Conservation (phyloP, 2,888 invertebrate genomes). For the Zootermopsis nevadensis region DNA sequence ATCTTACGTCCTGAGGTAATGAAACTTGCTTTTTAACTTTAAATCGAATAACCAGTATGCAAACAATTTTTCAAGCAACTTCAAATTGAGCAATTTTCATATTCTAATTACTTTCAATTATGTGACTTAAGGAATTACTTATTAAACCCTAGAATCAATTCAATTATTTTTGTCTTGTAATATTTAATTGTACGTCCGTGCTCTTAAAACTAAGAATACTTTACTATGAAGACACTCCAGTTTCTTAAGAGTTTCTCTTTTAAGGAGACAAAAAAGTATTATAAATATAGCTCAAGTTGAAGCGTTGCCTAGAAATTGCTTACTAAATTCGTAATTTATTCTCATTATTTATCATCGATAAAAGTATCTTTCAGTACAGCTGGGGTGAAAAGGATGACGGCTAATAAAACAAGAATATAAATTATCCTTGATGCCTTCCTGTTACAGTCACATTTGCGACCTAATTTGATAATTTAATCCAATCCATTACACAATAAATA, state of each 20-base stretch:
- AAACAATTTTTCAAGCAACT: constrained; percentile 17
- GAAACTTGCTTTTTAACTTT: neutral
- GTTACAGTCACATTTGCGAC: no score
- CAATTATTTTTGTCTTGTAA: neutral
- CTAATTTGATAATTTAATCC: no score
- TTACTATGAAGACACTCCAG: neutral
- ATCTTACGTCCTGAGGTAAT: neutral
- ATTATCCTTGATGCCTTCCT: no score
- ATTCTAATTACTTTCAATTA: neutral
- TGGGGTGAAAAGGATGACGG: neutral
- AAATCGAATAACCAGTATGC: neutral
- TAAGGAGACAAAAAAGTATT: neutral
- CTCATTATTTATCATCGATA: no score
- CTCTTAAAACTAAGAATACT: neutral
- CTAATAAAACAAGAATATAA: no score
- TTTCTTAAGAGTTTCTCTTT: neutral
- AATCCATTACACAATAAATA: no score
- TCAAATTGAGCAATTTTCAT: constrained; percentile 18
- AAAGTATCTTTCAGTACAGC: neutral
- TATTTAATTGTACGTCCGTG: neutral
- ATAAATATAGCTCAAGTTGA: neutral
- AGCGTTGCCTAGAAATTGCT: neutral
- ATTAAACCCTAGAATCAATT: neutral
- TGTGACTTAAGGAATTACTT: neutral
- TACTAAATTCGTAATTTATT: neutral